Conservation (phyloP, 2,113 vertebrate species). For the Setophaga coronata region DNA sequence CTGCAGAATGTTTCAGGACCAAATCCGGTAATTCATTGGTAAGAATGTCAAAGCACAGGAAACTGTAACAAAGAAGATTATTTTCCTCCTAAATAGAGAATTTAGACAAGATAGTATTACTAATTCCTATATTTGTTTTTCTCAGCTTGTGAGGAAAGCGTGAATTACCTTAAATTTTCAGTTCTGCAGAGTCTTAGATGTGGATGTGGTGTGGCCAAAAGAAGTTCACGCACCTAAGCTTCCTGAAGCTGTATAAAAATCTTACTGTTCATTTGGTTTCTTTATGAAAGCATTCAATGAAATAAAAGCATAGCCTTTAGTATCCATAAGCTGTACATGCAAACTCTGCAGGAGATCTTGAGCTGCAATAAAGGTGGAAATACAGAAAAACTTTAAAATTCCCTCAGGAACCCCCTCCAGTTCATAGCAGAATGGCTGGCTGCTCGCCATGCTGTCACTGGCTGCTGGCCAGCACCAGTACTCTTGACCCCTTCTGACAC, state of each 20-base stretch:
- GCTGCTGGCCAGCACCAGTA: constrained; percentile 6
- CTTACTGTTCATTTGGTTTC: not conserved
- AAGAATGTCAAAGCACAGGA: constrained; percentile 6
- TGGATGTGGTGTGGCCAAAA: not conserved
- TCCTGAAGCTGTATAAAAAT: not conserved
- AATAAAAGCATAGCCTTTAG: not conserved
- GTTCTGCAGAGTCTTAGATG: not conserved
- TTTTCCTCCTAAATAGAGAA: not conserved
- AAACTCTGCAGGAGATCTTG: not conserved
- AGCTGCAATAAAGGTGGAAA: not conserved
- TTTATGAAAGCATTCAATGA: not conserved
- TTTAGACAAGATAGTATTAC: not conserved
- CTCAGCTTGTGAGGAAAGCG: not conserved
- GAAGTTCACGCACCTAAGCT: not conserved
- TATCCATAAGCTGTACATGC: not conserved
- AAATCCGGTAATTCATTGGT: not conserved
- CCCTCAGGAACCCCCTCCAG: not conserved
- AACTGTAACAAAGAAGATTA: not conserved
- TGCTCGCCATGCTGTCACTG: not conserved
- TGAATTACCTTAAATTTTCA: not conserved
- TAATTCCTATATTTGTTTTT: constrained; percentile 3
- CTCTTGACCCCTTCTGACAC: not conserved
- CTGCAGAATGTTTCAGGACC: not conserved
- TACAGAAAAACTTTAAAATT: not conserved
- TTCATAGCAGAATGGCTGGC: not conserved